Conservation (phyloP, 2,888 invertebrate genomes). For the Actias luna region DNA sequence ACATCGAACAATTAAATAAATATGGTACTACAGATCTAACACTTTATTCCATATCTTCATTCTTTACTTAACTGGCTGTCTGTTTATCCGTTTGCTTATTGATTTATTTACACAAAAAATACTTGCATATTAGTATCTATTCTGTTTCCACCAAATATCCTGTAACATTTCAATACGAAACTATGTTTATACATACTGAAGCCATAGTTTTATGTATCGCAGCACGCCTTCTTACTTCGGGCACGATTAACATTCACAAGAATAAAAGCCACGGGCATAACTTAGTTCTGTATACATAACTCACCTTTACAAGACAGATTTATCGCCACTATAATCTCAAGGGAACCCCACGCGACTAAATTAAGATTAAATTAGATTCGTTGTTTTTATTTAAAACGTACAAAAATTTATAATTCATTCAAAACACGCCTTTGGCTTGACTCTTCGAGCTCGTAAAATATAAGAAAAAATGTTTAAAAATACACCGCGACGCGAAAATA, state of each 20-base stretch:
- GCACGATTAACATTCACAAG: background rate
- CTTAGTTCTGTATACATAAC: background rate
- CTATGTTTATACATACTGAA: too few species aligned
- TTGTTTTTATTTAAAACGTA: slow-evolving; percentile 4
- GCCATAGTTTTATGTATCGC: too few species aligned
- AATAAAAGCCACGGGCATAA: background rate
- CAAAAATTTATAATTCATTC: slow-evolving; percentile 13
- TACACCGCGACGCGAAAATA: slow-evolving; percentile 18
- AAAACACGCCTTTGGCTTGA: slow-evolving; percentile 16
- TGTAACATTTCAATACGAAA: too few species aligned
- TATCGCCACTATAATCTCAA: slow-evolving; percentile 7
- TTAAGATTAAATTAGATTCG: slow-evolving; percentile 1
- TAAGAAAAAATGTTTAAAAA: slow-evolving; percentile 15
- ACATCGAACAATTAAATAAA: too few species aligned
- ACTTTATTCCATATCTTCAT: too few species aligned
- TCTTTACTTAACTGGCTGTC: too few species aligned
- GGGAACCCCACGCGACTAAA: slow-evolving; percentile 8
- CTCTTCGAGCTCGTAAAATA: slow-evolving; percentile 14
- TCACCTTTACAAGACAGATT: background rate
- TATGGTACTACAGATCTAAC: too few species aligned
- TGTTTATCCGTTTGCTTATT: too few species aligned
- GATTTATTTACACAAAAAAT: too few species aligned
- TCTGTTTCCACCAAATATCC: too few species aligned
- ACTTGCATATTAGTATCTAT: too few species aligned
- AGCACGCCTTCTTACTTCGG: background rate